Evolutionary conservation across 2,113 vertebrate species (phyloP), one percentile per base, ranked within the genome.

Genomic region (Cyphomyrus discorhynchus): DNA sequence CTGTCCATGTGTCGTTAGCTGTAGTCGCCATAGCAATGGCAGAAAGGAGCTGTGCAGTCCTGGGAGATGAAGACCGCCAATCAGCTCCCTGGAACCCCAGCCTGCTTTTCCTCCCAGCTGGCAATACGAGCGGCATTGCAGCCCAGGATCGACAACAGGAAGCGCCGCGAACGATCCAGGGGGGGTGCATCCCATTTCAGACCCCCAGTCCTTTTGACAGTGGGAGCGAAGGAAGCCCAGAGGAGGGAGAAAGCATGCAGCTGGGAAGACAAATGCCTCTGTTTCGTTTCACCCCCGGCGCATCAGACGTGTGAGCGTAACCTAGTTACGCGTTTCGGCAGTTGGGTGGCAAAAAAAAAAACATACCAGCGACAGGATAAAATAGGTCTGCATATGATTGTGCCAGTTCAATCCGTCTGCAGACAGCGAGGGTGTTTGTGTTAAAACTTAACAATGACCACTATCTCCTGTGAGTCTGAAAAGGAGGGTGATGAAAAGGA

Each of bases 181-280:
- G 17, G 27, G 85, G 49, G 27, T 13, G 50, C 85, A 56, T 56
- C 47, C 50, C 50, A 53, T 31, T 52, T 17, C 49, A 31, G 15
- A 31, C 85, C 24, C 83, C 53, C 85, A 35, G 74, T 50, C 89
- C 56, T 62, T 58, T 66, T 86, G 83, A 90, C 39, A 49, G 83
- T 42, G 80, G 52, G 88, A 77, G 88, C 9, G 4, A 21, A 87
- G 77, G 77, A 89, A 87, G 24, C 77, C 70, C 74, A 45, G 21
- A 83, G 27, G 15, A 52, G 62, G 66, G 50, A 80, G 66, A 89
- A 49, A 53, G 27, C 74, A 5, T 56, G 50, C 50, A 87, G 85
- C 85, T 53, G 50, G 19, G 50, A 39, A 19, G 85, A 53, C 50
- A 31, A 53, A 53, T 15, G 85, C n/a, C 85, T 56, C 50, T 87